phyloP scores from a whole-genome alignment of 2,113 vertebrate genomes.

The Callipepla californica region DNA sequence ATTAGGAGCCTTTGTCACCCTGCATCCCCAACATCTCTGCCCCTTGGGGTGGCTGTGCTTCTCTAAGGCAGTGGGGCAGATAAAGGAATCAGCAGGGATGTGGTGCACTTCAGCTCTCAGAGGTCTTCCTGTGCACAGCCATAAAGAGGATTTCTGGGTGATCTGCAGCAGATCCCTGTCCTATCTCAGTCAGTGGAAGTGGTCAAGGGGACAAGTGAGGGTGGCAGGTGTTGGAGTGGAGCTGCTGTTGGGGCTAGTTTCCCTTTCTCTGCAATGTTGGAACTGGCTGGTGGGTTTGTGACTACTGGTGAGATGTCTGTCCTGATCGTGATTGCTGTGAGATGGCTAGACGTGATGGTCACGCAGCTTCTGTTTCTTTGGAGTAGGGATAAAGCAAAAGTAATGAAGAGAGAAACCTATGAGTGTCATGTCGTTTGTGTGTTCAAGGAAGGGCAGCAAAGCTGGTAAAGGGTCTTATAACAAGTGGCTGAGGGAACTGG shows the following conservation, averaged over 20 bases:
- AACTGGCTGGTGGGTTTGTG: not conserved
- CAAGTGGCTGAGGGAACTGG: too few relatives aligned
- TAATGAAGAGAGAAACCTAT: not conserved
- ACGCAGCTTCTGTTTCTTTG: not conserved
- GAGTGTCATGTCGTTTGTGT: not conserved
- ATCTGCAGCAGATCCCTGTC: not conserved
- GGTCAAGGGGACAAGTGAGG: not conserved
- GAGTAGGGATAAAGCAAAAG: not conserved
- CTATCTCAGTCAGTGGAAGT: not conserved
- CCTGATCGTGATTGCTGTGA: too few relatives aligned
- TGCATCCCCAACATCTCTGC: fast-evolving
- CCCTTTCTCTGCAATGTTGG: not conserved
- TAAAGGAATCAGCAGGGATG: not conserved
- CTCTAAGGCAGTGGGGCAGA: not conserved
- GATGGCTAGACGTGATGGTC: not conserved
- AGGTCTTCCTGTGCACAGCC: not conserved
- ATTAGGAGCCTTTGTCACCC: not conserved
- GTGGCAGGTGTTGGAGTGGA: not conserved
- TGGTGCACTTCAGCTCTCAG: fast-evolving
- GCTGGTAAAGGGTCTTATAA: too few relatives aligned
- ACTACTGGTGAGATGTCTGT: not conserved
- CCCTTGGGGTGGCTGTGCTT: not conserved
- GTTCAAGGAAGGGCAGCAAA: too few relatives aligned
- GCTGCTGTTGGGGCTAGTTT: not conserved
- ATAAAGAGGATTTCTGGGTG: not conserved